Percentiles rank a stretch among this genome's conserved stretches.
Conservation (phyloP, 1,140 invertebrate species). For the Elymnias hypermnestra region DNA sequence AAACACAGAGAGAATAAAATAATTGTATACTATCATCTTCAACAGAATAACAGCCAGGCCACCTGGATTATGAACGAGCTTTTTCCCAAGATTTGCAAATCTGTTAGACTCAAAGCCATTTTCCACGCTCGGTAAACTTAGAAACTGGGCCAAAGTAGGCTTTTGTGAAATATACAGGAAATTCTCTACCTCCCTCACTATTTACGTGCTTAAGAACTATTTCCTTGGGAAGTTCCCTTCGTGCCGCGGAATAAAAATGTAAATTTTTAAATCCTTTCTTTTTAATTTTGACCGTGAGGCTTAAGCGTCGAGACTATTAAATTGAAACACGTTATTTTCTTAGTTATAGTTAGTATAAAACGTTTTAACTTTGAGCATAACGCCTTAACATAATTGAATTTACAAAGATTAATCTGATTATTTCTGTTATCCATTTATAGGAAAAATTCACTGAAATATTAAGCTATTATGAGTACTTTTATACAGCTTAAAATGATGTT, state of each 20-base stretch:
- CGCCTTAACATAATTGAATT: not conserved
- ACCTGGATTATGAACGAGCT: slow-evolving; percentile 32
- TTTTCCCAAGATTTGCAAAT: slow-evolving; percentile 62
- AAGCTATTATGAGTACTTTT: no score
- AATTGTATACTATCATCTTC: not conserved
- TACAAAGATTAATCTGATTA: no score
- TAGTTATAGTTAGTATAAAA: not conserved
- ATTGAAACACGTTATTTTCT: slow-evolving; percentile 6
- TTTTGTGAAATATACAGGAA: slow-evolving; percentile 62
- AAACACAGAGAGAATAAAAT: not conserved
- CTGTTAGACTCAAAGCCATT: slow-evolving; percentile 61
- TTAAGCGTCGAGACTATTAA: slow-evolving; percentile 3
- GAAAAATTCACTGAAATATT: no score
- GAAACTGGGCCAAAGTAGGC: slow-evolving; percentile 70
- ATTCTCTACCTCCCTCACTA: slow-evolving; percentile 48
- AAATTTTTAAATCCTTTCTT: slow-evolving; percentile 42
- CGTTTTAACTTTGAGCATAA: not conserved
- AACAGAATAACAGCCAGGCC: slow-evolving; percentile 1
- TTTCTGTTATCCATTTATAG: no score
- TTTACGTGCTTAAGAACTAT: slow-evolving; percentile 70
- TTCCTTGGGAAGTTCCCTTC: slow-evolving; percentile 45
- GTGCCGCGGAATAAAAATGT: slow-evolving; percentile 54
- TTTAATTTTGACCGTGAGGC: slow-evolving; percentile 29
- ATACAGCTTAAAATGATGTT: no score
- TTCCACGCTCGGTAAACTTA: slow-evolving; percentile 65